Base-by-base conservation (phyloP, 2,113 vertebrate genomes). In the Aptenodytes forsteri region DNA sequence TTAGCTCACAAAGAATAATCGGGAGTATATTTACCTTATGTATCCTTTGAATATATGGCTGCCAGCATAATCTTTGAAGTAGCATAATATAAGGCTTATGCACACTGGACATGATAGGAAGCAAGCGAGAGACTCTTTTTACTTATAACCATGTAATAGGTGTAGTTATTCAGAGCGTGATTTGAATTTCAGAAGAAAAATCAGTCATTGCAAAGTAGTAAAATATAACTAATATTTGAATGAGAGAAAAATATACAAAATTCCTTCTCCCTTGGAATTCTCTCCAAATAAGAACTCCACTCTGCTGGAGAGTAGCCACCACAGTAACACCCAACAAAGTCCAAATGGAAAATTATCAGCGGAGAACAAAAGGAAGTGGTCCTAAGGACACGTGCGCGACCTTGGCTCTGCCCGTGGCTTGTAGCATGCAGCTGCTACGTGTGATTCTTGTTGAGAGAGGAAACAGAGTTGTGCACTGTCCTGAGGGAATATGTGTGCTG, bases 401-500 rank as follows among this genome's bases (percentile, higher is more conserved):
- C 92, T 94, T 97, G 94, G 72, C 90, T 89, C 91, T 94, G 73
- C 71, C 72, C 1, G 16, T 72, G 82, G 82, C 75, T 91, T 4
- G 65, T 50, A 75, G 82, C 85, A 46, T 0, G 11, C 83, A 88
- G 87, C 87, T 92, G 84, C 90, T 94, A 16, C 0, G 6, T 69
- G 67, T 59, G 89, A 77, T 94, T 94, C 87, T 67, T 77, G 72
- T 82, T 0, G 64, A 93, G 93, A 90, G 87, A 93, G 66, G 81
- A 79, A 96, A 58, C 50, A 90, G 81, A 88, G 89, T 62, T 66
- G 55, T 91, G 72, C 69, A 29, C 87, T 61, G 49, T 89, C 94
- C 91, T 76, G 61, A 56, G 96, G 93, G 97, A 96, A 95, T 97
- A 55, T 58, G 52, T 79, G 71, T 76, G 80, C 91, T 96, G 91